Percentiles rank a stretch among this genome's conserved stretches.
phyloP scores from a whole-genome alignment of 2,113 vertebrate species.

The Phalacrocorax pelagicus region DNA sequence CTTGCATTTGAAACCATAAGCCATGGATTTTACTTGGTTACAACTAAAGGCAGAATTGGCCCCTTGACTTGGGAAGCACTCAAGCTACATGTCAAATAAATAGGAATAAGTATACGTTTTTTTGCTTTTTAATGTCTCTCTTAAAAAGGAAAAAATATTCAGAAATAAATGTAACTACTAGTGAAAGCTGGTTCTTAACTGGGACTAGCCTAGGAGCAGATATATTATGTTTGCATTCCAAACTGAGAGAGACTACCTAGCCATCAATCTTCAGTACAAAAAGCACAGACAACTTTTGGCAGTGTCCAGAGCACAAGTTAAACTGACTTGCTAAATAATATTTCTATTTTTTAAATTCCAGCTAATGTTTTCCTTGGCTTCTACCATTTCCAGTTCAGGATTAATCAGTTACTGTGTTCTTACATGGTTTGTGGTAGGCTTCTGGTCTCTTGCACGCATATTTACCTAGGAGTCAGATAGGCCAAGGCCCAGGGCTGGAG shows the following conservation, averaged over 20 bases:
- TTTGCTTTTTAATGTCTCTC: constrained; percentile 24
- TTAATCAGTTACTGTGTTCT: constrained; percentile 38
- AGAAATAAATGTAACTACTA: not conserved
- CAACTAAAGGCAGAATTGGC: not conserved
- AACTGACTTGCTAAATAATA: constrained; percentile 4
- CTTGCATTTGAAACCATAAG: constrained; percentile 10
- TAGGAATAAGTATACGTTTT: not conserved
- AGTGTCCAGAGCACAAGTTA: constrained; percentile 36
- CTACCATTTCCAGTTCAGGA: constrained; percentile 46
- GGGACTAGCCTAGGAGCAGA: not conserved
- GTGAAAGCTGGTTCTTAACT: constrained; percentile 29
- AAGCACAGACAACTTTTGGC: constrained; percentile 65
- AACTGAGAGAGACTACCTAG: constrained; percentile 8
- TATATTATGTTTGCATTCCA: constrained; percentile 33
- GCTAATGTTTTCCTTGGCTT: constrained; percentile 54
- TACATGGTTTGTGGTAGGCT: constrained; percentile 8
- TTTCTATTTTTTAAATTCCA: constrained; percentile 60
- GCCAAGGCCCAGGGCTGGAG: not conserved
- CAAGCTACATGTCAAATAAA: not conserved
- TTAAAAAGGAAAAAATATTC: not conserved
- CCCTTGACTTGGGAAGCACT: not conserved
- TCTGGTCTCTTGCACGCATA: constrained; percentile 1
- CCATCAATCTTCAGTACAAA: constrained; percentile 59
- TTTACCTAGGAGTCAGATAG: constrained; percentile 28
- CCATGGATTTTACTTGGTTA: not conserved